Percentiles rank a stretch among this genome's conserved stretches.
Evolutionary conservation across 1,140 invertebrate species (phyloP).

Genomic region (Eubasilissa regina): DNA sequence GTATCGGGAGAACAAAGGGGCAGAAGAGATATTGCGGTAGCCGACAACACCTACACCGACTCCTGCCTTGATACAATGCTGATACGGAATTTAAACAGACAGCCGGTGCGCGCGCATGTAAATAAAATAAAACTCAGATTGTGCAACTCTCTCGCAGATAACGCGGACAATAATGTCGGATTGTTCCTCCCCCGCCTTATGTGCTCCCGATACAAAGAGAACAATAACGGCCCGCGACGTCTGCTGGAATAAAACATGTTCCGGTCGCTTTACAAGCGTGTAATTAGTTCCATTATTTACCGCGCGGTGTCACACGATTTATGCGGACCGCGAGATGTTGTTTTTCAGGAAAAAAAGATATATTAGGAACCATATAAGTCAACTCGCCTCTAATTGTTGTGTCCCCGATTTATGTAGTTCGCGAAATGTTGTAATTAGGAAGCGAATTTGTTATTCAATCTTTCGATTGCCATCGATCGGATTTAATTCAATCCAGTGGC

Average conservation of each 20-base stretch:
- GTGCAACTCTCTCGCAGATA: conserved; percentile 45
- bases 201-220: conserved; percentile 44
- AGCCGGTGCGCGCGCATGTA: conserved; percentile 40
- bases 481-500: no score
- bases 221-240: conserved; percentile 47
- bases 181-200: conserved; percentile 27
- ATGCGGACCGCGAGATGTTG: not conserved
- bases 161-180: conserved; percentile 45
- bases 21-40: conserved; percentile 46
- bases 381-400: not conserved
- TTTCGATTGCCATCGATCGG: not conserved
- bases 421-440: conserved; percentile 10
- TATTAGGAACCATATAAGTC: not conserved
- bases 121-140: conserved; percentile 50
- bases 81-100: conserved; percentile 54
- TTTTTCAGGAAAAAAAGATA: conserved; percentile 19
- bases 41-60: conserved; percentile 53
- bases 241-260: conserved; percentile 50
- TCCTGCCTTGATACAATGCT: conserved; percentile 51
- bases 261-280: conserved; percentile 49
- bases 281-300: conserved; percentile 53
- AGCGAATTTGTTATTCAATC: not conserved
- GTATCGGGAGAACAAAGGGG: conserved; percentile 49
- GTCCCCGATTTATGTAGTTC: conserved; percentile 9
- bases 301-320: conserved; percentile 37